A percentile compares a stretch with the other conserved stretches of the same genome.
Evolutionary conservation across 2,888 invertebrate species (phyloP).

Genomic region (Tineola bisselliella): DNA sequence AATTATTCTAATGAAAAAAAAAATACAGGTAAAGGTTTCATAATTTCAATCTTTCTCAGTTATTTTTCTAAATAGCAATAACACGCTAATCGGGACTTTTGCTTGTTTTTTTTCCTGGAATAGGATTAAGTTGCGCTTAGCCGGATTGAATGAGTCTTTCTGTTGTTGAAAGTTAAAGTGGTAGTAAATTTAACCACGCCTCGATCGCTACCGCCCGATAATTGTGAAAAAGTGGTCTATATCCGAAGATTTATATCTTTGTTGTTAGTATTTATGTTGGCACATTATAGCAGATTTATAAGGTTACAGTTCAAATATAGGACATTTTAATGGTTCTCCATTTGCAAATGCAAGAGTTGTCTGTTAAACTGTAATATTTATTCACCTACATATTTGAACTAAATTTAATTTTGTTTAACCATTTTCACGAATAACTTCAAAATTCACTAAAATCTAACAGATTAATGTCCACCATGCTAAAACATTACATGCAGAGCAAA

Average conservation of each 20-base stretch:
- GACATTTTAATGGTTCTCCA: background rate
- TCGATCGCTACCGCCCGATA: conserved; percentile 32
- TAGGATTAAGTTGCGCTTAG: conserved; percentile 4
- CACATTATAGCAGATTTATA: conserved; percentile 1
- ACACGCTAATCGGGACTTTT: too few relatives aligned
- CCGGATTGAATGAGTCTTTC: conserved; percentile 6
- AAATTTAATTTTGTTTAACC: too few relatives aligned
- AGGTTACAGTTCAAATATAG: conserved; percentile 4
- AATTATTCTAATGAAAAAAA: too few relatives aligned
- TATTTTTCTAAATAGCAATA: too few relatives aligned
- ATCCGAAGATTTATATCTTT: conserved; percentile 9
- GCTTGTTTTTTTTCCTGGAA: background rate
- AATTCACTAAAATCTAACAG: too few relatives aligned
- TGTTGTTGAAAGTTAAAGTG: conserved; percentile 13
- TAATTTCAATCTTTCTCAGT: too few relatives aligned
- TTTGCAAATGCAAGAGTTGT: background rate
- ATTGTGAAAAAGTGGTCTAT: conserved; percentile 30
- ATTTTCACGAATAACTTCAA: too few relatives aligned
- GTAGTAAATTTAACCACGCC: conserved; percentile 35
- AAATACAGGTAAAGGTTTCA: too few relatives aligned
- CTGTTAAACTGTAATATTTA: too few relatives aligned
- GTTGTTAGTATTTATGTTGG: conserved; percentile 6
- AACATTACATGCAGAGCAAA: background rate
- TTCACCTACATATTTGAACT: too few relatives aligned
- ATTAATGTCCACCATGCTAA: background rate